Conservation (phyloP, 1,140 invertebrate genomes). For the Platyscapa corneri region DNA sequence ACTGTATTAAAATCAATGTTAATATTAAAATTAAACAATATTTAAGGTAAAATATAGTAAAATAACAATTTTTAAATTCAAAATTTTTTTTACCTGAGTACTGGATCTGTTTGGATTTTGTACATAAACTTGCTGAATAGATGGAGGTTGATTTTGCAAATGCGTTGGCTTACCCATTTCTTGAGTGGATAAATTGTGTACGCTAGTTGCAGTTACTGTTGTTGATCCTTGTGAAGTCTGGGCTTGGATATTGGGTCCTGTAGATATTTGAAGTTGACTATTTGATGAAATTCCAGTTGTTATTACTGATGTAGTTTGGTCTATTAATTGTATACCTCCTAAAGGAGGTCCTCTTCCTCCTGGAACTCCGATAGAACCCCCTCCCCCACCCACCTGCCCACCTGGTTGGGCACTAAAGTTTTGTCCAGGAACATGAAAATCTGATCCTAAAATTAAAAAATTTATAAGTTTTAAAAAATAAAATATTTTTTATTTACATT, state of each 20-base stretch:
- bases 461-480: background rate
- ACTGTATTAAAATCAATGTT: too few relatives aligned
- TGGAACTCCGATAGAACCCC: slow-evolving; percentile 68
- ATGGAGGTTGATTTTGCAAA: slow-evolving; percentile 62
- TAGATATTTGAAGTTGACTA: slow-evolving; percentile 62
- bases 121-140: slow-evolving; percentile 62
- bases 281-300: slow-evolving; percentile 64
- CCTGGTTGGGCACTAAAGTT: slow-evolving; percentile 72
- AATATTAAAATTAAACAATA: too few relatives aligned
- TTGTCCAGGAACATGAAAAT: slow-evolving; percentile 72
- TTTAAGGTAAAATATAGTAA: background rate
- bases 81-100: slow-evolving; percentile 57
- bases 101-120: slow-evolving; percentile 60
- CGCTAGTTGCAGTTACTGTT: slow-evolving; percentile 65
- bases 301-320: slow-evolving; percentile 66
- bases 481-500: too few relatives aligned
- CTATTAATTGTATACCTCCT: slow-evolving; percentile 66
- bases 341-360: slow-evolving; percentile 70
- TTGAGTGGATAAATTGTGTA: slow-evolving; percentile 64
- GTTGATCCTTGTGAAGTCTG: slow-evolving; percentile 66
- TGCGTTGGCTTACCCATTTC: slow-evolving; percentile 72
- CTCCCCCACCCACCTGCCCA: slow-evolving; percentile 70
- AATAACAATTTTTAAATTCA: too few relatives aligned
- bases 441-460: slow-evolving; percentile 64
- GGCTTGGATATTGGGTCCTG: slow-evolving; percentile 64